Evolutionary conservation across 2,113 vertebrate species (phyloP).

Genomic region (Rhabdomys dilectus): DNA sequence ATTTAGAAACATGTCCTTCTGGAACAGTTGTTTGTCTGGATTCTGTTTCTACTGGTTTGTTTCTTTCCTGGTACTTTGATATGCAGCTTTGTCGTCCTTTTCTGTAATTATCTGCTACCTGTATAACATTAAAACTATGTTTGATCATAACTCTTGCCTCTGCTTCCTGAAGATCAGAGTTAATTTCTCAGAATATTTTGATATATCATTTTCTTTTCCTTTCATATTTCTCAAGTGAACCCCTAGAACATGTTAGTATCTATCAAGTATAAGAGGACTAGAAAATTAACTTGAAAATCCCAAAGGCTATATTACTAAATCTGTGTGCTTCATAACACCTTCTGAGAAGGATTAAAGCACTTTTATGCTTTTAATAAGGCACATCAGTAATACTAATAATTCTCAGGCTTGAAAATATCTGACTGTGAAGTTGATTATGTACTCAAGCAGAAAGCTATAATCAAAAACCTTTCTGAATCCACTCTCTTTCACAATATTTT

Average conservation of each 20-base stretch:
- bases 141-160: background rate
- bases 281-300: constrained; percentile 49
- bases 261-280: constrained; percentile 23
- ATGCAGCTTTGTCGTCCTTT: background rate
- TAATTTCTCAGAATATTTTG: background rate
- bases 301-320: constrained; percentile 58
- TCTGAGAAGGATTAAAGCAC: constrained; percentile 63
- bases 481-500: constrained; percentile 38
- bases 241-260: background rate
- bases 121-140: constrained; percentile 2
- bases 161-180: background rate
- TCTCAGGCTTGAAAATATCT: constrained; percentile 67
- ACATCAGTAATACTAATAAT: constrained; percentile 66
- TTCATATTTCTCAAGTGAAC: constrained; percentile 6
- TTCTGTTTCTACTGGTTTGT: background rate
- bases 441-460: constrained; percentile 70
- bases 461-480: constrained; percentile 65
- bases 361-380: constrained; percentile 67
- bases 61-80: background rate
- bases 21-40: background rate
- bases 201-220: background rate
- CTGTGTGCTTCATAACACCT: constrained; percentile 62
- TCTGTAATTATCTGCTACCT: background rate
- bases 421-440: constrained; percentile 76
- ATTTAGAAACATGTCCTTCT: background rate